Conservation (phyloP, 1,140 invertebrate species). For the Marisa cornuarietis region DNA sequence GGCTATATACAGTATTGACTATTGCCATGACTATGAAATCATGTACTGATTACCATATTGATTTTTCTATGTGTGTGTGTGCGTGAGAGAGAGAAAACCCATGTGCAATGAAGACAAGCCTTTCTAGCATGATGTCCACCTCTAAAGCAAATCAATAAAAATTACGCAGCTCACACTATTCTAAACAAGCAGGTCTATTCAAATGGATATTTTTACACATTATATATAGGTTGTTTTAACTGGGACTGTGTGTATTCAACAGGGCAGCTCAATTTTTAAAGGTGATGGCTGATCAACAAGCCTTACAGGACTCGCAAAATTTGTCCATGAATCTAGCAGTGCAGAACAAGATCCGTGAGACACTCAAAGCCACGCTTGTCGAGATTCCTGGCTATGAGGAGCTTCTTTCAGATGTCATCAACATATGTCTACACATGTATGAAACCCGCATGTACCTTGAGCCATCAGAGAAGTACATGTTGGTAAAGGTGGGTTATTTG, state of each 20-base stretch:
- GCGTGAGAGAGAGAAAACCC: no score
- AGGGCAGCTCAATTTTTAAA: constrained; percentile 86
- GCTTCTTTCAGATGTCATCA: constrained; percentile 93
- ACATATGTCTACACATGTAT: constrained; percentile 98
- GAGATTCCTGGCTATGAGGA: constrained; percentile 84
- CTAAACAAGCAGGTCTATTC: no score
- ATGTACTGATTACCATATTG: no score
- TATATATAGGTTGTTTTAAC: no score
- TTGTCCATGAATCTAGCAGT: constrained; percentile 99
- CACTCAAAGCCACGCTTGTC: constrained; percentile 83
- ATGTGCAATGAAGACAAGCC: no score
- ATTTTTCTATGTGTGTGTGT: no score
- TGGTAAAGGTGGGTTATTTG: constrained; percentile 80
- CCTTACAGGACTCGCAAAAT: constrained; percentile 97
- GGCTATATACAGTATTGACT: no score
- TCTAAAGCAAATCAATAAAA: no score
- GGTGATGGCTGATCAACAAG: constrained; percentile 81
- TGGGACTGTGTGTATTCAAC: constrained; percentile 53
- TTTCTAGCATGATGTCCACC: no score
- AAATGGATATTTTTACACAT: no score
- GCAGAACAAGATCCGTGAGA: constrained; percentile 97
- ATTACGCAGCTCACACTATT: no score
- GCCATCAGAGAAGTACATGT: constrained; percentile 98
- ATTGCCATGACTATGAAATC: no score
- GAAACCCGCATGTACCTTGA: constrained; percentile 97